Evolutionary conservation across 2,797 vertebrate species (phyloP).

Genomic region (Hydrophis major): DNA sequence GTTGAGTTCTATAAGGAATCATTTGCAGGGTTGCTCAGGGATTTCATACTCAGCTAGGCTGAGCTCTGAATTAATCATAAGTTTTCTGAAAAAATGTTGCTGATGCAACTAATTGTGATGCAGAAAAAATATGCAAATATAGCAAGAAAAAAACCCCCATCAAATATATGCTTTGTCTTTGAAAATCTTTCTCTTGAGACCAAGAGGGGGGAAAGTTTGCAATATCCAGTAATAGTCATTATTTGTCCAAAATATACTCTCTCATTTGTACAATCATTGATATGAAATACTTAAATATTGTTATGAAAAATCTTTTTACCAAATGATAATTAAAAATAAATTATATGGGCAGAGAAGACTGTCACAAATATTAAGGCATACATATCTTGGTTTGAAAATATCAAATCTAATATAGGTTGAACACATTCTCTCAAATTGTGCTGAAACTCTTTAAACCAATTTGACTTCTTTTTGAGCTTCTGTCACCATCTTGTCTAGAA

Average conservation of each 20-base stretch:
- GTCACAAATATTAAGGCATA: neutral
- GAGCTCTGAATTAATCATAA: neutral
- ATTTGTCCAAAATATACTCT: neutral
- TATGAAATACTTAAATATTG: neutral
- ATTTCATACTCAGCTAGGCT: neutral
- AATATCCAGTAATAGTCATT: neutral
- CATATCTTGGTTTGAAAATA: neutral
- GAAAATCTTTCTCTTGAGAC: neutral
- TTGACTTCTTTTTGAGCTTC: too few species aligned
- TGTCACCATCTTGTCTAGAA: neutral
- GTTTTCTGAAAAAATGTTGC: neutral
- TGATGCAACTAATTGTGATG: too few species aligned
- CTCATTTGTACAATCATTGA: neutral
- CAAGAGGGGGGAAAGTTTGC: neutral
- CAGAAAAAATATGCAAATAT: neutral
- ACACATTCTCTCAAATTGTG: neutral
- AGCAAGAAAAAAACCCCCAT: neutral
- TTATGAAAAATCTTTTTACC: neutral
- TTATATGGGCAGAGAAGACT: neutral
- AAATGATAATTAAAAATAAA: neutral
- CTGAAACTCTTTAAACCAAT: neutral
- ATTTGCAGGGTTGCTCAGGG: neutral
- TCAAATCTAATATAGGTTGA: neutral
- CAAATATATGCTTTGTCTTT: neutral
- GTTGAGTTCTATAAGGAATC: neutral